phyloP scores from a whole-genome alignment of 2,797 vertebrate genomes.

The Eupleurogrammus muticus region DNA sequence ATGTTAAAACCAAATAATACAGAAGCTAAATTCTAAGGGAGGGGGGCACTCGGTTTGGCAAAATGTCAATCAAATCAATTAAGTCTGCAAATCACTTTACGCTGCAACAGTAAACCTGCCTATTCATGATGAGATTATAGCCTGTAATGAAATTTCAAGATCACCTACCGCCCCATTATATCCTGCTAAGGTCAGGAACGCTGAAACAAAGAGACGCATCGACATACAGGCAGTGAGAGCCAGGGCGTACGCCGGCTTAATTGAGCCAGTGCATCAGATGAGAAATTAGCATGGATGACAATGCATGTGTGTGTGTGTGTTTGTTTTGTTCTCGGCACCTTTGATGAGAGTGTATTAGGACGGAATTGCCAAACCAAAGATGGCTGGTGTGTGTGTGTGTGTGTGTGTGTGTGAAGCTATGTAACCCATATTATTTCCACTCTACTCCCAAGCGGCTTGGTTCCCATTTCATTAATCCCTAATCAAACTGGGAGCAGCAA shows the following conservation, averaged over 20 bases:
- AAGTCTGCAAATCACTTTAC: not conserved
- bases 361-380: slow-evolving; percentile 52
- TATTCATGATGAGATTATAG: slow-evolving; percentile 1
- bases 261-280: slow-evolving; percentile 41
- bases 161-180: slow-evolving; percentile 5
- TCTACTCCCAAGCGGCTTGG: slow-evolving; percentile 51
- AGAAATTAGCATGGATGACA: slow-evolving; percentile 63
- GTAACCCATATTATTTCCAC: slow-evolving; percentile 62
- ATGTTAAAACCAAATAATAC: not conserved
- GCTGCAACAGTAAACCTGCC: not conserved
- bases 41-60: not conserved
- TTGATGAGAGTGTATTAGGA: slow-evolving; percentile 59
- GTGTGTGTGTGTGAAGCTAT: slow-evolving; percentile 14
- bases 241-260: slow-evolving; percentile 36
- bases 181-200: slow-evolving; percentile 10
- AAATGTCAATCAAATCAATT: not conserved
- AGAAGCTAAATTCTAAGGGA: not conserved
- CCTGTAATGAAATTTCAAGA: not conserved
- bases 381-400: slow-evolving; percentile 20
- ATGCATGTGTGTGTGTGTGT: slow-evolving; percentile 43
- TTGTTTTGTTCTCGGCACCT: slow-evolving; percentile 57
- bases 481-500: slow-evolving; percentile 79
- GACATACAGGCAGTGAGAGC: slow-evolving; percentile 20
- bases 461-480: slow-evolving; percentile 79
- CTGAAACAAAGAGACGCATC: slow-evolving; percentile 29